phyloP scores from a whole-genome alignment of 2,797 vertebrate species.

The Gastrophryne carolinensis region DNA sequence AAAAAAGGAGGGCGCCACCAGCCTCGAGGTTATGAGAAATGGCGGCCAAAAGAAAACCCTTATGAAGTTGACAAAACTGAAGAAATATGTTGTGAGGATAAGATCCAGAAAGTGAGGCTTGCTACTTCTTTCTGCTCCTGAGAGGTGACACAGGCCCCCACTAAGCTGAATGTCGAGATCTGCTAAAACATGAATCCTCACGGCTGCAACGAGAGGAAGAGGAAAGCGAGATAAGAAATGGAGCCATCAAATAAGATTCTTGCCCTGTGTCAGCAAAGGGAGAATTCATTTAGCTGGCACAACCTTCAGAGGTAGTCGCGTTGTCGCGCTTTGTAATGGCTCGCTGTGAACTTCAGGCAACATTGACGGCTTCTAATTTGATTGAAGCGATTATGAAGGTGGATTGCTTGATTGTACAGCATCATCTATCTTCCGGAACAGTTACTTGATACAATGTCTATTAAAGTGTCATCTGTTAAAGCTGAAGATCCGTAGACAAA shows the following conservation, averaged over 20 bases:
- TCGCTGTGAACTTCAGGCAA: constrained; percentile 65
- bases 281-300: constrained; percentile 53
- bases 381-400: constrained; percentile 61
- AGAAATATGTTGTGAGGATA: constrained; percentile 33
- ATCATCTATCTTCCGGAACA: constrained; percentile 67
- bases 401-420: constrained; percentile 60
- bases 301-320: constrained; percentile 47
- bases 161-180: constrained; percentile 51
- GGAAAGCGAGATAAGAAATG: constrained; percentile 26
- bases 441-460: constrained; percentile 63
- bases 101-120: neutral
- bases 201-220: constrained; percentile 50
- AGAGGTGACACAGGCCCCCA: constrained; percentile 27
- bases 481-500: constrained; percentile 61
- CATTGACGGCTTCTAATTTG: constrained; percentile 63
- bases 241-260: constrained; percentile 57
- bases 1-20: neutral
- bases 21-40: neutral
- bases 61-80: constrained; percentile 43
- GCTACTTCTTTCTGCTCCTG: constrained; percentile 27
- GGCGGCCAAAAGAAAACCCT: constrained; percentile 37
- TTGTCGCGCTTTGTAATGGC: constrained; percentile 58
- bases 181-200: constrained; percentile 55
- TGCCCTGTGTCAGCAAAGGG: constrained; percentile 23
- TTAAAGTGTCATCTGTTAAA: constrained; percentile 64